phyloP scores from a whole-genome alignment of 1,140 invertebrate genomes.

The Aphis craccivora region DNA sequence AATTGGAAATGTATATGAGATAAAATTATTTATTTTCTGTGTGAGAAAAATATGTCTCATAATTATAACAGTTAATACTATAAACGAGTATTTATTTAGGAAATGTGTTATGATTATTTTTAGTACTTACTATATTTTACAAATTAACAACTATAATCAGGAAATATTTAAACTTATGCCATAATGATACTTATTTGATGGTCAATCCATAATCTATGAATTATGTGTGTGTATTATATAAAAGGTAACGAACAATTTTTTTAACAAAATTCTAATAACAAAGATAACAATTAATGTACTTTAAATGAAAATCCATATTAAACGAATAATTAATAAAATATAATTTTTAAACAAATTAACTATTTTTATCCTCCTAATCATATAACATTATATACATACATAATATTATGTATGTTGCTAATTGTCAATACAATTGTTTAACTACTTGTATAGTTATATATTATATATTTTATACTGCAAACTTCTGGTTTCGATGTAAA shows the following conservation, averaged over 20 bases:
- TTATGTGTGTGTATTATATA: too few relatives aligned
- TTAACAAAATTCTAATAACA: too few relatives aligned
- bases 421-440: neutral
- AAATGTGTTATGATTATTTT: too few relatives aligned
- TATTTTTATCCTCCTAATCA: neutral
- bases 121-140: too few relatives aligned
- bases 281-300: neutral
- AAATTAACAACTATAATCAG: too few relatives aligned
- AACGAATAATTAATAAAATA: neutral
- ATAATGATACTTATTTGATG: neutral
- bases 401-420: neutral
- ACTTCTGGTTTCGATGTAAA: neutral
- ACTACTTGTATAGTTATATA: too few relatives aligned
- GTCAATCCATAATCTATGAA: neutral
- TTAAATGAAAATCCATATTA: neutral
- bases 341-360: neutral
- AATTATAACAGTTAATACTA: too few relatives aligned
- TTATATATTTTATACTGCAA: neutral
- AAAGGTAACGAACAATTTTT: too few relatives aligned
- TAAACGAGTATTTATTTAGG: too few relatives aligned
- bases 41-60: too few relatives aligned
- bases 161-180: neutral
- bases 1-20: too few relatives aligned
- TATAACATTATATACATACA: neutral
- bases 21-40: too few relatives aligned